phyloP scores from a whole-genome alignment of 2,797 vertebrate genomes.

The Liasis olivaceus region DNA sequence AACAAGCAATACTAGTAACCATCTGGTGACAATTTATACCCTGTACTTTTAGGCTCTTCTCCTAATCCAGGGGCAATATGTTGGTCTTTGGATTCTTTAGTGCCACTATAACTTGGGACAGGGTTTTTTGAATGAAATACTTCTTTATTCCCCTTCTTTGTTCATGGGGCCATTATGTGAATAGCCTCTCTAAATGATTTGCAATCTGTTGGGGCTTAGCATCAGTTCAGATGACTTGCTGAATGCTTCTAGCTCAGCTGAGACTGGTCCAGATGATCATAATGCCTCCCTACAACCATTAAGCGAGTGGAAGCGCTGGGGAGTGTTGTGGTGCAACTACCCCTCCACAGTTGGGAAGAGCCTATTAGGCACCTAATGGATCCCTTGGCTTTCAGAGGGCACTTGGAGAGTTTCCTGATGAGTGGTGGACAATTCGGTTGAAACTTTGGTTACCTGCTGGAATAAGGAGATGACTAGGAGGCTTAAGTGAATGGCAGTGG shows the following conservation, averaged over 20 bases:
- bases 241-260: neutral
- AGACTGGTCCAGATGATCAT: neutral
- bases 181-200: neutral
- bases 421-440: neutral
- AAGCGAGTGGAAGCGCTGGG: neutral
- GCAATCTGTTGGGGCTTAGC: neutral
- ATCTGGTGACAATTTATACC: conserved; percentile 59
- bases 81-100: conserved; percentile 65
- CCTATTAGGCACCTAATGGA: neutral
- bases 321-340: neutral
- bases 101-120: conserved; percentile 60
- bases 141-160: conserved; percentile 15
- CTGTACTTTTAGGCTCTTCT: conserved; percentile 51
- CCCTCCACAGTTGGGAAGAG: neutral
- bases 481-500: neutral
- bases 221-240: neutral
- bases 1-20: conserved; percentile 38
- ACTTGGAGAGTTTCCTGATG: neutral
- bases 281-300: neutral
- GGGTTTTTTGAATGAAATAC: conserved; percentile 53
- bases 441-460: neutral
- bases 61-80: conserved; percentile 53
- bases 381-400: neutral
- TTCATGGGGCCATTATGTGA: conserved; percentile 16
- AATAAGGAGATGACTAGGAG: neutral